Percentiles rank a stretch among this genome's conserved stretches.
Evolutionary conservation across 2,888 invertebrate genomes (phyloP).

Genomic region (Thymelicus lineola): DNA sequence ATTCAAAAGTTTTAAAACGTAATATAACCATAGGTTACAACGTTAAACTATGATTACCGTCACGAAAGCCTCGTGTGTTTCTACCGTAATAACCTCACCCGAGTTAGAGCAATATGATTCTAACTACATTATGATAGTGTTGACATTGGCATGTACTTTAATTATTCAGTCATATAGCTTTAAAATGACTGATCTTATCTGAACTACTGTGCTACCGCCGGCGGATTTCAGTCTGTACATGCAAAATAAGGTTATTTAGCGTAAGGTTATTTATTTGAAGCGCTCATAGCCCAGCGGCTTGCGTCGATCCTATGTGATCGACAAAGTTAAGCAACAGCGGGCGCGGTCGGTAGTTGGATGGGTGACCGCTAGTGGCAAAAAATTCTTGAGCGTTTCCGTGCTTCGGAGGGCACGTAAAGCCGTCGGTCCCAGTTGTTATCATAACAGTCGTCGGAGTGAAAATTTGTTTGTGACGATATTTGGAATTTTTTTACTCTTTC

Average conservation of each 20-base stretch:
- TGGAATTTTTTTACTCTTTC: too few relatives aligned
- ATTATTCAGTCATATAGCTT: constrained; percentile 26
- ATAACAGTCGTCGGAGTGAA: too few relatives aligned
- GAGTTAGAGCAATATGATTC: constrained; percentile 5
- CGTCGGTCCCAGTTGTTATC: too few relatives aligned
- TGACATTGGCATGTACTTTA: not conserved
- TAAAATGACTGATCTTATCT: constrained; percentile 37
- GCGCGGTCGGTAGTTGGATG: too few relatives aligned
- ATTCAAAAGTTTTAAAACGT: constrained; percentile 21
- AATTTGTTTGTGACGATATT: too few relatives aligned
- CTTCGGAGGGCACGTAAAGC: too few relatives aligned
- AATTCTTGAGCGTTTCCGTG: too few relatives aligned
- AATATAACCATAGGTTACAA: constrained; percentile 17
- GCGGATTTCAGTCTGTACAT: constrained; percentile 31
- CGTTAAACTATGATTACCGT: constrained; percentile 33
- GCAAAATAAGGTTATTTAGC: constrained; percentile 10
- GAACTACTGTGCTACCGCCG: constrained; percentile 29
- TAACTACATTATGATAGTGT: not conserved
- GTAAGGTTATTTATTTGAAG: too few relatives aligned
- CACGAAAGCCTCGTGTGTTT: constrained; percentile 31
- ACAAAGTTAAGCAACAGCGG: too few relatives aligned
- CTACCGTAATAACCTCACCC: constrained; percentile 13
- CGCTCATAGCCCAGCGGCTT: too few relatives aligned
- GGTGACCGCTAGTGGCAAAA: too few relatives aligned
- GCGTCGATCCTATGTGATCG: too few relatives aligned